Evolutionary conservation across 1,140 invertebrate species (phyloP).

Genomic region (Probaryconus sp.): DNA sequence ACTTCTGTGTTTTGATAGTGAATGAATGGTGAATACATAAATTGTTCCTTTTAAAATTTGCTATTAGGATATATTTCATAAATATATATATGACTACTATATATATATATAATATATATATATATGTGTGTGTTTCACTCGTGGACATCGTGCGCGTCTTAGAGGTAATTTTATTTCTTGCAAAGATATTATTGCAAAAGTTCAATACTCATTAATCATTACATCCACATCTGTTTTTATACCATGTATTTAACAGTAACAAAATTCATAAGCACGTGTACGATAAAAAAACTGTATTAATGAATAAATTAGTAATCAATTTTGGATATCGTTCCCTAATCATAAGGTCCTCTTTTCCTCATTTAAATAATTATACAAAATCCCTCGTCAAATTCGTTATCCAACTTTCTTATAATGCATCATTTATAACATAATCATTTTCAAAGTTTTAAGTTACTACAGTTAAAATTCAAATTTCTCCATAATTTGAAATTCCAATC

Average conservation of each 20-base stretch:
- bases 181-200: constrained; percentile 23
- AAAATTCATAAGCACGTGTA: constrained; percentile 45
- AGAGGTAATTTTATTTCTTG: constrained; percentile 38
- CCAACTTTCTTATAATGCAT: too few relatives aligned
- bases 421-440: too few relatives aligned
- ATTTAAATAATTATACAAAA: too few relatives aligned
- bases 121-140: constrained; percentile 52
- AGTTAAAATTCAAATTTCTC: too few relatives aligned
- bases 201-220: constrained; percentile 47
- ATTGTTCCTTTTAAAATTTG: too few relatives aligned
- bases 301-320: constrained; percentile 54
- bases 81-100: constrained; percentile 38
- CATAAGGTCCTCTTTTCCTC: background rate
- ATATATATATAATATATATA: constrained; percentile 56
- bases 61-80: constrained; percentile 44
- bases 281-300: constrained; percentile 49
- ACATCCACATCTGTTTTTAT: constrained; percentile 52
- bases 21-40: too few relatives aligned
- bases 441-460: too few relatives aligned
- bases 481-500: too few relatives aligned
- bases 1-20: too few relatives aligned
- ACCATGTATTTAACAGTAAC: constrained; percentile 46
- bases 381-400: too few relatives aligned
- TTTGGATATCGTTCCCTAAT: constrained; percentile 30
- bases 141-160: constrained; percentile 17